Evolutionary conservation across 2,113 vertebrate genomes (phyloP), one percentile per base, ranked within the genome.

Genomic region (Antechinus stuartii): DNA sequence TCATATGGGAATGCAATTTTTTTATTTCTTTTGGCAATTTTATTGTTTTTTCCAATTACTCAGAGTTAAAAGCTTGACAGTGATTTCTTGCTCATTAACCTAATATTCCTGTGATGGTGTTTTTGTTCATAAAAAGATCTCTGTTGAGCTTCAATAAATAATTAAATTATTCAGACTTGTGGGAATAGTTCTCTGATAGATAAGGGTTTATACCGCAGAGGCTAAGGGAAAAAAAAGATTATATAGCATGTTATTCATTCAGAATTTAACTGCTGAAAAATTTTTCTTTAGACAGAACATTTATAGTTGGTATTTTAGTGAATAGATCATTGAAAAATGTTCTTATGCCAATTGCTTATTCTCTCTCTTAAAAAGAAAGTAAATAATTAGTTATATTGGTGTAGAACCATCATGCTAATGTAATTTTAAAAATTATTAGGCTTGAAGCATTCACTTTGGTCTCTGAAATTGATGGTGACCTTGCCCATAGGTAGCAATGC

Each of bases 101-200:
- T 94, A 94, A 95, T 50, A 27, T 92, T 96, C 90, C 95, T 96
- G 96, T 96, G 93, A 97, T 97, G 94, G 91, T 90, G 90, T 94
- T 96, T 25, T 50, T 94, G 92, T 94, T 94, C 93, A 47, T 94
- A 93, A 96, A 96, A 95, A 97, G 97, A 94, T 97, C 91, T 96
- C 89, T 97, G 96, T 96, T 97, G 96, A 97, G 97, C 93, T 97
- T 95, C 97, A 95, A 96, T 97, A 98, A 96, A 98, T 98, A 97
- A 98, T 96, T 97, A 96, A 96, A 96, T 55, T 53, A 52, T 92
- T 96, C 0, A 2, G 94, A 95, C 94, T 94, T 53, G 91, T 95
- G 30, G 46, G 94, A 54, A 96, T 97, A 52, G 1, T 97, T n/a
- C 93, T 23, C 6, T 84, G n/a, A n/a, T 94, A 91, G 95, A 92